Conservation (phyloP, 2,888 invertebrate species). For the Ptychoptera contaminata region DNA sequence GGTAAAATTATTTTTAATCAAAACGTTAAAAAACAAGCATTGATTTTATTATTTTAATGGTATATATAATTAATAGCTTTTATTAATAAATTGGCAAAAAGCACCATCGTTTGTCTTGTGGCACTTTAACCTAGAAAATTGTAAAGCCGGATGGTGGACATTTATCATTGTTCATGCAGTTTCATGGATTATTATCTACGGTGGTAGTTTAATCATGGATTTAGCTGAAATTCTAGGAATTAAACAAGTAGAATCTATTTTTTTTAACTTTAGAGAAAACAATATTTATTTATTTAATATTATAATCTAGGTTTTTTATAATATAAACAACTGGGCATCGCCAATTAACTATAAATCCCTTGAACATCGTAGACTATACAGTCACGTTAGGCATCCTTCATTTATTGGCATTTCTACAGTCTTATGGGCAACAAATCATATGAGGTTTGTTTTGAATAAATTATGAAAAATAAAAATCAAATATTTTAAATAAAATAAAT, state of each 20-base stretch:
- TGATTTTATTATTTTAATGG: neutral
- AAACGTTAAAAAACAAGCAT: constrained; percentile 13
- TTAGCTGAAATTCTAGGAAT: constrained; percentile 41
- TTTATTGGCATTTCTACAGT: constrained; percentile 39
- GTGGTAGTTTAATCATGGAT: constrained; percentile 45
- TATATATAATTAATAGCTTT: constrained; percentile 29
- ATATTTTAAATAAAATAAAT: constrained; percentile 4
- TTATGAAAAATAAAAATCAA: constrained; percentile 7
- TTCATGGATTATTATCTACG: constrained; percentile 41
- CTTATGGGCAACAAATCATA: constrained; percentile 41
- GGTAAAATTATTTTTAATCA: constrained; percentile 20
- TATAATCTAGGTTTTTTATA: constrained; percentile 34
- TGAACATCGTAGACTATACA: constrained; percentile 35
- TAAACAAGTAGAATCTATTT: constrained; percentile 32
- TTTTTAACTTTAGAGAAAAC: neutral
- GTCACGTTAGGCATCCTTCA: constrained; percentile 46
- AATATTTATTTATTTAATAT: constrained; percentile 1
- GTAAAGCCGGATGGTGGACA: constrained; percentile 31
- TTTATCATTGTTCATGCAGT: constrained; percentile 34
- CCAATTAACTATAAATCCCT: constrained; percentile 37
- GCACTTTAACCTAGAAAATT: constrained; percentile 35
- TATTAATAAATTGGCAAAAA: constrained; percentile 36
- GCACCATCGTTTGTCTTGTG: constrained; percentile 35
- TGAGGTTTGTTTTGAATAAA: constrained; percentile 31
- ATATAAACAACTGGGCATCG: constrained; percentile 33